Evolutionary conservation across 2,113 vertebrate species (phyloP), one percentile per base, ranked within the genome.

Genomic region (Capreolus pygargus): DNA sequence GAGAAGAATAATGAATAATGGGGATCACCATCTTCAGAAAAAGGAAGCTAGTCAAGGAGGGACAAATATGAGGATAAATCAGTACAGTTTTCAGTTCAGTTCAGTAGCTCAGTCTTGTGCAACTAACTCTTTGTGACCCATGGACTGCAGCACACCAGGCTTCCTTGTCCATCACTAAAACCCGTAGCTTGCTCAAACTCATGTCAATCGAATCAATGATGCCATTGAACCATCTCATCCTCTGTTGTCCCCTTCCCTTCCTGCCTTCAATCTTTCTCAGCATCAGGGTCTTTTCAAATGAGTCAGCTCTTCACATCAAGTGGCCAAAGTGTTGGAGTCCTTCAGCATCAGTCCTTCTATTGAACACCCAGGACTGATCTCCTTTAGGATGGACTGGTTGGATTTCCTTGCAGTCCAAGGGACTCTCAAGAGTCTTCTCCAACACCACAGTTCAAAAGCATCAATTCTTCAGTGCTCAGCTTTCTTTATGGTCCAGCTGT

Each of bases 1-100:
- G 2, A 19, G 23, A 27, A 43, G 3, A 9, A 16, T 61, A 2
- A 39, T 1, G 7, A 10, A 15, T 14, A 45, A 30, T 3, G 7
- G 52, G 39, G 78, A 28, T 2, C 0, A 1, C 27, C 1, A 0
- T 7, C 33, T 47, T 47, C 15, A 25, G 28, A 30, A 12, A 64
- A 16, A 76, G 16, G 12, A 13, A 2, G 28, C 64, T 27, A 7
- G 16, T 30, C n/a, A 4, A 33, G 6, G 30, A 47, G 6, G 25
- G 17, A 30, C 17, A 10, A 30, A 50, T 19, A 33, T 15, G 14
- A 7, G 1, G 14, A 9, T 2, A 3, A 21, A 45, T 15, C 30
- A 50, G 39, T 30, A 27, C 57, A 43, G 16, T 1, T 19, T 55
- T 74, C n/a, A 70, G n/a, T 67, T 67, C 64, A 36, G 64, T 23